Base-by-base conservation (phyloP, 2,113 vertebrate species). In the Tetrao urogallus region DNA sequence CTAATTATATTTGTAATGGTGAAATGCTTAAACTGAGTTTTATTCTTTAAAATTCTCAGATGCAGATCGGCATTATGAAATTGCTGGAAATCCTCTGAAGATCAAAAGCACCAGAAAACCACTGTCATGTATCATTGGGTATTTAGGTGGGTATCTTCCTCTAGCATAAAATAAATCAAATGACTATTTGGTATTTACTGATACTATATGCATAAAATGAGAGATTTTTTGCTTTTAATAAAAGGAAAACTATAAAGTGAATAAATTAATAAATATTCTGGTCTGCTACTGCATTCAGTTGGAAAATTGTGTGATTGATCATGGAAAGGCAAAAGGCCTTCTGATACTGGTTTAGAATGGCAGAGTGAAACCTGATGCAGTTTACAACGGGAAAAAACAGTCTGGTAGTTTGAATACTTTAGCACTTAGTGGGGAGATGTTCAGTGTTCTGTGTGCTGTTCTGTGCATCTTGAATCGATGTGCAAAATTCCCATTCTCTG, bases 121-220 rank as follows among this genome's bases (percentile, higher is more conserved):
- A 91, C 97, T 99, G 96, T 98, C 98, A 87, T 99, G 98, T 95
- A 98, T 99, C 93, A 98, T 99, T 97, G 99, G 99, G 96, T 99
- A 99, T 97, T 98, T 99, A 97, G 99, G 99, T 99, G 98, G 96
- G 98, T 98, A 93, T 96, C 83, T 93, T 61, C 63, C 84, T 54
- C 86, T 32, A 7, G 54, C 81, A 57, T 57, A 43, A 64, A 89
- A 74, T 11, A 18, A 92, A 11, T 40, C 36, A 69, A 90, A 24
- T 1, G 2, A 48, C 20, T 11, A 9, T 69, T 86, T 56, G 34
- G 16, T 65, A 2, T 86, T 20, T 82, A 30, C 42, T 84, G 66
- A 30, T 60, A 27, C 38, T 38, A 0, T 65, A 20, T 84, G n/a
- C 30, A 14, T 10, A 40, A 58, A 64, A 50, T 24, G 47, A 25